Conservation (phyloP, 1,140 invertebrate species). For the Lepidostoma basale region DNA sequence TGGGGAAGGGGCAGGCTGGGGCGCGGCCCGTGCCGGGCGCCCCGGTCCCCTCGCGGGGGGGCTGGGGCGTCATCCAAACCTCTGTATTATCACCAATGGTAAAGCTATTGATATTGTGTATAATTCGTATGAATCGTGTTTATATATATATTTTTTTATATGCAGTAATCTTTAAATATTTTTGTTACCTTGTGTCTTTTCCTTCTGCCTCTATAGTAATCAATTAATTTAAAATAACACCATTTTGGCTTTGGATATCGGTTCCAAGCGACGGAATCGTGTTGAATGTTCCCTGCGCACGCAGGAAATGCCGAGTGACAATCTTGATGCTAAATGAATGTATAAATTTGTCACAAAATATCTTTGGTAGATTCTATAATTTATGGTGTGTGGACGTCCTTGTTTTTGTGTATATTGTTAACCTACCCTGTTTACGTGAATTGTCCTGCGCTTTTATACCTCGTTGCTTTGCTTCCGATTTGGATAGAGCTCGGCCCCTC, state of each 20-base stretch:
- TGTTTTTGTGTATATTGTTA: conserved; percentile 28
- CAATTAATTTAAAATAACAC: neutral
- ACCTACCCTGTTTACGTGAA: neutral
- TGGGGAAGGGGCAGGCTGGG: neutral
- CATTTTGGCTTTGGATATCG: neutral
- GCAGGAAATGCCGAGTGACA: conserved; percentile 28
- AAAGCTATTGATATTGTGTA: conserved; percentile 27
- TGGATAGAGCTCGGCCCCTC: neutral
- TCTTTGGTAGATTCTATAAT: conserved; percentile 12
- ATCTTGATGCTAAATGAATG: conserved; percentile 20
- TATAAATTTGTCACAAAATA: conserved; percentile 29
- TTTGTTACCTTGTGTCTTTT: conserved; percentile 11
- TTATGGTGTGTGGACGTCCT: conserved; percentile 7
- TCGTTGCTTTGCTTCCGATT: neutral
- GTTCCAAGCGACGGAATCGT: neutral
- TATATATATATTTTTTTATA: conserved; percentile 28
- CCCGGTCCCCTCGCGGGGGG: neutral
- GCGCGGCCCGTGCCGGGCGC: neutral
- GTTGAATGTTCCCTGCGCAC: neutral
- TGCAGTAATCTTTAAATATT: conserved; percentile 8
- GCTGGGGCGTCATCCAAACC: conserved; percentile 40
- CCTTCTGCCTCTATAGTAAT: conserved; percentile 20
- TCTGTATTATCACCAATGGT: conserved; percentile 12
- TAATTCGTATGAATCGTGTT: conserved; percentile 19
- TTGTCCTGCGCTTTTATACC: conserved; percentile 17